These are phyloP conservation scores for Zosterops hypoxanthus DNA, from an alignment of 2,113 vertebrate species.

Conservation along the genomic window DNA sequence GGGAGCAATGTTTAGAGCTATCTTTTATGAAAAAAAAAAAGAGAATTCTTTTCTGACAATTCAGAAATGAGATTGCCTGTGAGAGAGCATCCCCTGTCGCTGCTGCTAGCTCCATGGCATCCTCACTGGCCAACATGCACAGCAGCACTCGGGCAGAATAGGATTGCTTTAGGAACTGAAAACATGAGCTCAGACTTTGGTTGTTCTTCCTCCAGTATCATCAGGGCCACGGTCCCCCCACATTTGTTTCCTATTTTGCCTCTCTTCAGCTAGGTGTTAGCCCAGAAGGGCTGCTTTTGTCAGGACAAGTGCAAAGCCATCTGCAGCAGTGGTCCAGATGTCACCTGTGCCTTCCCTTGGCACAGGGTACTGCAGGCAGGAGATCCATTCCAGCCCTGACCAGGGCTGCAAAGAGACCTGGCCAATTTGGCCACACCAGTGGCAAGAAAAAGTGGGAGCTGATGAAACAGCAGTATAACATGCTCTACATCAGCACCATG, in stretches of 20 bases:
- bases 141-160: accelerated
- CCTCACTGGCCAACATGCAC: background rate
- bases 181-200: background rate
- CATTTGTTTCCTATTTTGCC: background rate
- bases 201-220: background rate
- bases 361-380: background rate
- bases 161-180: background rate
- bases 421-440: background rate
- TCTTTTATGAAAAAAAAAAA: background rate
- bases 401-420: background rate
- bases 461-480: background rate
- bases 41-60: background rate
- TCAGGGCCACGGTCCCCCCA: background rate
- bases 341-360: background rate
- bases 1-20: background rate
- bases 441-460: background rate
- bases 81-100: background rate
- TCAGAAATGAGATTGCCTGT: background rate
- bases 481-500: background rate
- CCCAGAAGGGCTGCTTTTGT: background rate
- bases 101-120: background rate
- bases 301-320: background rate
- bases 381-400: background rate
- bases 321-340: background rate
- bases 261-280: background rate